phyloP scores from a whole-genome alignment of 2,113 vertebrate species.

The Pipra filicauda region DNA sequence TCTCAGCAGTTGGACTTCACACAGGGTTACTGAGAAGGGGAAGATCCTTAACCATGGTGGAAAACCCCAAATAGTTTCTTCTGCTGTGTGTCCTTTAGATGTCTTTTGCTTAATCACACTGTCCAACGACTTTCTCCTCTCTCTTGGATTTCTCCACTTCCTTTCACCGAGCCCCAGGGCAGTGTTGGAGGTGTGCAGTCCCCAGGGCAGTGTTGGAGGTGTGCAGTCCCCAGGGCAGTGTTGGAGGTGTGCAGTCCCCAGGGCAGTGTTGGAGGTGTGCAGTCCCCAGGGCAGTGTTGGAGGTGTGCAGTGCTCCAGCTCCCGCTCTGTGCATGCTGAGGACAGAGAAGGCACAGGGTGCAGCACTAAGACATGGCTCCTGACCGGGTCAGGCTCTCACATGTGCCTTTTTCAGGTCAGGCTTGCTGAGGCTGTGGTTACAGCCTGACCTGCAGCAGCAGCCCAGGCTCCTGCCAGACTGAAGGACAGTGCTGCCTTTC shows the following conservation, averaged over 20 bases:
- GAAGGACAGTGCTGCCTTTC: neutral
- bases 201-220: no score
- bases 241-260: neutral
- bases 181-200: neutral
- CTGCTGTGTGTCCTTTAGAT: rapidly evolving
- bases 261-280: neutral
- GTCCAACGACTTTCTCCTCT: neutral
- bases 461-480: neutral
- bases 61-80: neutral
- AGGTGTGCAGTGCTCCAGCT: neutral
- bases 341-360: neutral
- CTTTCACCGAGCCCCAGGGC: neutral
- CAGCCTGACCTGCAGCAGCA: neutral
- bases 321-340: rapidly evolving
- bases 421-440: neutral
- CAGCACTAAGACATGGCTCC: rapidly evolving
- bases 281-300: neutral
- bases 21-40: rapidly evolving
- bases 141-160: neutral
- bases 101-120: neutral
- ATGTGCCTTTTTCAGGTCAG: rapidly evolving
- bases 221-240: neutral
- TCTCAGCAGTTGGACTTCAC: neutral
- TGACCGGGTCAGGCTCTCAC: rapidly evolving
- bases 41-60: rapidly evolving